phyloP scores from a whole-genome alignment of 1,140 invertebrate genomes.

The Drosophila nigromelanica region DNA sequence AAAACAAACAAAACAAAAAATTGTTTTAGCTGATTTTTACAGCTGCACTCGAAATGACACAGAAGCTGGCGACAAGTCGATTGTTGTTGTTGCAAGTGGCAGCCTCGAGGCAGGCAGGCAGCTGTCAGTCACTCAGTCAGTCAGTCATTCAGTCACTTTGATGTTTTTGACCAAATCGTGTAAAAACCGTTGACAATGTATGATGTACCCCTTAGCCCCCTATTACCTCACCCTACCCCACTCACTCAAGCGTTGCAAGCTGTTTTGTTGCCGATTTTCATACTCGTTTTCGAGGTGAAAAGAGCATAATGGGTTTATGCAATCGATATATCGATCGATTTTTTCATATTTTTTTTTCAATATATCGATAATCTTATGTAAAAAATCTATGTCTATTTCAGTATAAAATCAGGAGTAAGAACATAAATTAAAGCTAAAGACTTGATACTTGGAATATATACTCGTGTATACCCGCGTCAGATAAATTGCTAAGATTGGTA shows the following conservation, averaged over 20 bases:
- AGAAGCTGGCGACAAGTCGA: conserved; percentile 56
- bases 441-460: no score
- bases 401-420: no score
- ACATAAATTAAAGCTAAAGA: no score
- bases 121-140: conserved; percentile 32
- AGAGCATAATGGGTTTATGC: no score
- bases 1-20: conserved; percentile 22
- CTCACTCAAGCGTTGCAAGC: conserved; percentile 15
- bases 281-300: no score
- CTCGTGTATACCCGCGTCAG: no score
- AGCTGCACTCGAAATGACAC: conserved; percentile 74
- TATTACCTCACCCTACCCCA: no score
- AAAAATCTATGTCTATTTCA: no score
- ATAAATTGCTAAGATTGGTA: no score
- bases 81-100: conserved; percentile 19
- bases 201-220: not conserved
- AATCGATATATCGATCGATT: no score
- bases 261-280: conserved; percentile 14
- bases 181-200: conserved; percentile 75
- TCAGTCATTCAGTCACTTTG: conserved; percentile 34
- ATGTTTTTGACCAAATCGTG: conserved; percentile 81
- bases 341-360: no score
- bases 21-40: conserved; percentile 63
- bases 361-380: no score
- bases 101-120: conserved; percentile 49